A percentile compares a stretch with the other conserved stretches of the same genome.
Conservation (phyloP, 2,797 vertebrate species). For the Thunnus albacares region DNA sequence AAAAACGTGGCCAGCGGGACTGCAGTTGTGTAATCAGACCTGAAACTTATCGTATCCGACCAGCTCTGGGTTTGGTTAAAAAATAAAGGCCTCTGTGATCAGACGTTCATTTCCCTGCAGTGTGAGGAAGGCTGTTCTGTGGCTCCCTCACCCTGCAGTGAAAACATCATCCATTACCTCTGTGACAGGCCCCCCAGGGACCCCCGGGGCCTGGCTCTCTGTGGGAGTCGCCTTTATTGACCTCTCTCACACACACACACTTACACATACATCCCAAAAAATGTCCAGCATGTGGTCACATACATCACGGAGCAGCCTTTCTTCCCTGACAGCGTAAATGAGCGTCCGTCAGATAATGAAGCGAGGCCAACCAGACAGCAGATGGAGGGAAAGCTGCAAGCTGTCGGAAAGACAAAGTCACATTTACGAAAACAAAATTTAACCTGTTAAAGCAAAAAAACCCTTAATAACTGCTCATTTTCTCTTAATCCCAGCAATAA, state of each 20-base stretch:
- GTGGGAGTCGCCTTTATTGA: conserved; percentile 86
- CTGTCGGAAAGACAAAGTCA: not conserved
- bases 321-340: conserved; percentile 73
- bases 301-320: conserved; percentile 77
- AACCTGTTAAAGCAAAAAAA: not conserved
- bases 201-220: conserved; percentile 71
- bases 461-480: no score
- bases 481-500: not conserved
- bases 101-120: conserved; percentile 78
- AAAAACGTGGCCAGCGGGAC: not conserved
- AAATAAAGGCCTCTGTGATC: conserved; percentile 34
- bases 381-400: conserved; percentile 28
- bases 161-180: conserved; percentile 92
- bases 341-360: conserved; percentile 52
- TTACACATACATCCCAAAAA: conserved; percentile 50
- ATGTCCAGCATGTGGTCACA: conserved; percentile 78
- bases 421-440: not conserved
- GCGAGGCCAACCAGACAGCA: conserved; percentile 29
- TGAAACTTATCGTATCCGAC: not conserved
- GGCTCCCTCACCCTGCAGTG: conserved; percentile 85
- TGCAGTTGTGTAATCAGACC: not conserved
- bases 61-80: conserved; percentile 31
- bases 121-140: conserved; percentile 76
- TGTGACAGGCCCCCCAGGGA: conserved; percentile 85
- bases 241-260: conserved; percentile 43